phyloP scores from a whole-genome alignment of 1,140 invertebrate genomes.

The Drosophila nannoptera region DNA sequence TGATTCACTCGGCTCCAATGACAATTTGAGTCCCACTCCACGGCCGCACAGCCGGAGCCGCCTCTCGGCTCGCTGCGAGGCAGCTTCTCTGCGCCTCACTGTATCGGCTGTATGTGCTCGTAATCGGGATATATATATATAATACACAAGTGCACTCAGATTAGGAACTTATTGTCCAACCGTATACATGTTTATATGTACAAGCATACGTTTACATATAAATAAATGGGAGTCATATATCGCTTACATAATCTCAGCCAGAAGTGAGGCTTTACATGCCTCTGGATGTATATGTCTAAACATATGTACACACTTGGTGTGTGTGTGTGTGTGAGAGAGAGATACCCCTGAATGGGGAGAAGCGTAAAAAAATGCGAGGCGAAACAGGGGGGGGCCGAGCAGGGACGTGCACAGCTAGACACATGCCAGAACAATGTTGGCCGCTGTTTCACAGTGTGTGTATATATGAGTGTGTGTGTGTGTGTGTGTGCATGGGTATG shows the following conservation, averaged over 20 bases:
- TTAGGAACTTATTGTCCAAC: slow-evolving; percentile 12
- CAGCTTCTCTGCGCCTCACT: neutral
- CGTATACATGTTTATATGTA: slow-evolving; percentile 20
- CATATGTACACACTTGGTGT: slow-evolving; percentile 55
- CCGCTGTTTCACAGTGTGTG: slow-evolving; percentile 27
- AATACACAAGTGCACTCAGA: slow-evolving; percentile 20
- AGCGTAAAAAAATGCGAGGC: slow-evolving; percentile 32
- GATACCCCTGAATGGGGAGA: slow-evolving; percentile 43
- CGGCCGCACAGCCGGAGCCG: neutral
- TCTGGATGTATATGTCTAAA: slow-evolving; percentile 70
- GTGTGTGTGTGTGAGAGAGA: slow-evolving; percentile 37
- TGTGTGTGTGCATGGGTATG: too few relatives aligned
- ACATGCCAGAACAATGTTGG: slow-evolving; percentile 20
- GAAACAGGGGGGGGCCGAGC: neutral
- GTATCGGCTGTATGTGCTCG: slow-evolving; percentile 9
- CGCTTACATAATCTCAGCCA: slow-evolving; percentile 53
- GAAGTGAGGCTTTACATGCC: slow-evolving; percentile 56
- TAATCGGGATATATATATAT: slow-evolving; percentile 12
- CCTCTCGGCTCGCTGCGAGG: neutral
- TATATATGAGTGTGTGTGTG: neutral
- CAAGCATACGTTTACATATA: neutral
- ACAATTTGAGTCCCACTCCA: too few relatives aligned
- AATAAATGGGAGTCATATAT: neutral
- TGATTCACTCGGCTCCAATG: too few relatives aligned
- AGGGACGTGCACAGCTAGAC: slow-evolving; percentile 31